Evolutionary conservation across 2,797 vertebrate species (phyloP), one percentile per base, ranked within the genome.

Genomic region (Chaetodon trifasciatus): DNA sequence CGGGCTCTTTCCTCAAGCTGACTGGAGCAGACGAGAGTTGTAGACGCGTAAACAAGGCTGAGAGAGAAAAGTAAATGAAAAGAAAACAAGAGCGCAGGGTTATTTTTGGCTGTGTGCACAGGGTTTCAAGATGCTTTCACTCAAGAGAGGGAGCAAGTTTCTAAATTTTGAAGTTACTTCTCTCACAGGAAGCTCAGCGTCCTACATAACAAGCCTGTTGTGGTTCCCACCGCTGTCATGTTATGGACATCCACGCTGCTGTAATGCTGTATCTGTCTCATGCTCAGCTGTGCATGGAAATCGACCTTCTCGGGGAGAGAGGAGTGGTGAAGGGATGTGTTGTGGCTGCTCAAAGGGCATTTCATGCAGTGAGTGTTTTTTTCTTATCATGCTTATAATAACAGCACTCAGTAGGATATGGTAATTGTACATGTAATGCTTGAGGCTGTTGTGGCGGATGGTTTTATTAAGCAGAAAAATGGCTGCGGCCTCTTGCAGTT

Each of bases 1-100:
- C 79, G 57, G 94, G 93, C 90, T 94, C 75, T 62, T 79, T 90
- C 93, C 94, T 95, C 56, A 40, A 71, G 93, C 94, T 93, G 95
- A 87, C 90, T 85, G 76, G 81, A 94, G 89, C 84, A 84, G 80
- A 85, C 70, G 10, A 62, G 82, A 84, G 72, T 61, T 57, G 76
- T 65, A 49, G 40, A 84, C 17, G 68, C 28, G 66, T 81, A 86
- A 86, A 87, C 78, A 70, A 60, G 61, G 68, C 53, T n/a, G 76
- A 68, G 68, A 49, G 50, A 63, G 80, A 56, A 69, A 68, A 81
- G 79, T 66, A 76, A 89, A 83, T 76, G 61, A 82, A 82, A 71
- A 42, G 55, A 76, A 71, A 80, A 85, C 61, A 75, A 49, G 66
- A 64, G 57, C 17, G 56, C 19, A 1, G 49, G 37, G 63, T 82